Base-by-base conservation (phyloP, 1,140 invertebrate species). In the Megalopta genalis region DNA sequence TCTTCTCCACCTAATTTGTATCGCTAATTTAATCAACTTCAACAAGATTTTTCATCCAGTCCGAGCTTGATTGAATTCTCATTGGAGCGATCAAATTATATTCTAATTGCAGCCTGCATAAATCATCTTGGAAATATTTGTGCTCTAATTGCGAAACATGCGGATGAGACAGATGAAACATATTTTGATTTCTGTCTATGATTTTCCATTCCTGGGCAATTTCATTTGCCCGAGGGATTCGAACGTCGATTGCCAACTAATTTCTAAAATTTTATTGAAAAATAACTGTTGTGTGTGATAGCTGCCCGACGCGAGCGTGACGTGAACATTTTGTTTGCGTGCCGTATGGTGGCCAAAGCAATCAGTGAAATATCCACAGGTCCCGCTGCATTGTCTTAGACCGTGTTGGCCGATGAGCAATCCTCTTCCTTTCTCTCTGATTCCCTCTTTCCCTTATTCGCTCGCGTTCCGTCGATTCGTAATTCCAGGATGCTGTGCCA, bases 401-500 rank as follows among this genome's bases (percentile, higher is more conserved):
- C 71, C 49, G 82, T 49, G 42, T 46, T 12, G 2, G 16, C 52
- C 46, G 32, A 46, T 46, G 46, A 70, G 42, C 21, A n/a, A 59
- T 57, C 32, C 39, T 64, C 10, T n/a, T 16, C 23, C 65, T 59
- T 39, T 64, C 54, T 16, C 21, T 69, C 39, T 23, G 32, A 39
- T 66, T 57, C 32, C 49, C 73, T 25, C 67, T 63, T 21, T 54
- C 54, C 27, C 49, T 67, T 39, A 23, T 64, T 66, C 46, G 27
- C 73, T 27, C 57, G 37, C 70, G 37, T 66, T 64, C 77, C 82
- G 77, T 81, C 66, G 73, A 85, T 82, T 82, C 79, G 83, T 81
- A 82, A 85, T 85, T 82, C 70, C 74, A 42, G 79, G 78, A 85
- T 74, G 82, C 78, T 59, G 68, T 72, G 73, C 83, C 75, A 84